Conservation (phyloP, 2,113 vertebrate genomes). For the Chaetodon trifascialis region DNA sequence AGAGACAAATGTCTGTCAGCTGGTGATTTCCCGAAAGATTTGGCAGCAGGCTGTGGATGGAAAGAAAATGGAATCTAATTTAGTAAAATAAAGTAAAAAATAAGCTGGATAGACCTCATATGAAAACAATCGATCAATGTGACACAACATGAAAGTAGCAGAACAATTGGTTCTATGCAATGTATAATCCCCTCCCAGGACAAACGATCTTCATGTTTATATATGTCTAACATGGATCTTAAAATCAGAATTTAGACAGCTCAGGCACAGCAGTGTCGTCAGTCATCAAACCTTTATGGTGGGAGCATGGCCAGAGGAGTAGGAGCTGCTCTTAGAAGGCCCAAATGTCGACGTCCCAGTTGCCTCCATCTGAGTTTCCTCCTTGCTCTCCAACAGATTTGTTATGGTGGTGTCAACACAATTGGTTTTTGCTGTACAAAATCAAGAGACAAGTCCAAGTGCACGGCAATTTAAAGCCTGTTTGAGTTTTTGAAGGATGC, state of each 20-base stretch:
- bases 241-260: not conserved
- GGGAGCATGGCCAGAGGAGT: slow-evolving; percentile 52
- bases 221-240: not conserved
- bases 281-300: slow-evolving; percentile 75
- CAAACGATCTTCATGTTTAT: not conserved
- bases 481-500: not conserved
- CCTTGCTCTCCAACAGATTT: slow-evolving; percentile 94
- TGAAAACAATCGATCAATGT: not conserved
- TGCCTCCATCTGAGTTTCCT: slow-evolving; percentile 67
- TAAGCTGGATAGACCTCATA: not conserved
- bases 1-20: slow-evolving; percentile 94
- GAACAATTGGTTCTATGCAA: not conserved
- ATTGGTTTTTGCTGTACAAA: slow-evolving; percentile 86
- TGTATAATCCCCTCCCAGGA: not conserved
- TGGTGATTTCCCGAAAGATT: slow-evolving; percentile 90
- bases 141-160: not conserved
- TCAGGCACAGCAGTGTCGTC: not conserved
- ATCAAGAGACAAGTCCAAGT: slow-evolving; percentile 3
- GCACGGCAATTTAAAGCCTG: not conserved
- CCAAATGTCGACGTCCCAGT: slow-evolving; percentile 59
- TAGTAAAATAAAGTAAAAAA: not conserved
- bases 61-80: not conserved
- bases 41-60: slow-evolving; percentile 83
- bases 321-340: slow-evolving; percentile 51
- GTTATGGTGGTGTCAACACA: slow-evolving; percentile 97